Evolutionary conservation across 2,113 vertebrate genomes (phyloP).

Genomic region (Phylloscopus trochiloides): DNA sequence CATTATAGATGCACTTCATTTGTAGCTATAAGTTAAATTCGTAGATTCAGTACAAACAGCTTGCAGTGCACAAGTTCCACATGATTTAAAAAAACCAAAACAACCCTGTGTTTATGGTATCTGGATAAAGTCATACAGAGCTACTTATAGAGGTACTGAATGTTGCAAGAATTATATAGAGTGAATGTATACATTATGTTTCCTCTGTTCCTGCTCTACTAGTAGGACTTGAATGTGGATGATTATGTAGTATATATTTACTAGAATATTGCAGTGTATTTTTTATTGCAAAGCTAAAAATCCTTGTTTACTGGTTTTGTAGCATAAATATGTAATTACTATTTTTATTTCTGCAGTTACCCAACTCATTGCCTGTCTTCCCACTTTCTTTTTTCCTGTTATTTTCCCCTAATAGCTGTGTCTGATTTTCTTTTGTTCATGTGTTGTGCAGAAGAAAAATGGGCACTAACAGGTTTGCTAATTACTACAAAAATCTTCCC

Average conservation of each 20-base stretch:
- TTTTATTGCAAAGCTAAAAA: neutral
- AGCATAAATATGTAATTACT: neutral
- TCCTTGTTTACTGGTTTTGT: neutral
- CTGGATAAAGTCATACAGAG: neutral
- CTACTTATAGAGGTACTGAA: neutral
- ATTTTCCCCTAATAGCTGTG: neutral
- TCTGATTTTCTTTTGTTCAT: conserved; percentile 10
- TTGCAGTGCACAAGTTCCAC: neutral
- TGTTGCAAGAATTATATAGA: neutral
- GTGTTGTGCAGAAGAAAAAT: conserved; percentile 27
- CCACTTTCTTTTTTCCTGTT: neutral
- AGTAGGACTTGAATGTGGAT: neutral
- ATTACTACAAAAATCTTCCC: conserved; percentile 30
- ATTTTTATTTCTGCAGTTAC: conserved; percentile 2
- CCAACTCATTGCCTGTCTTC: neutral
- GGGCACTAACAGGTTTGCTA: conserved; percentile 31
- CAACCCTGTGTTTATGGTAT: neutral
- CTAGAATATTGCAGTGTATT: neutral
- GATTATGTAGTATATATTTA: neutral
- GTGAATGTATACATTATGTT: neutral
- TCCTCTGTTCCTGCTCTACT: neutral
- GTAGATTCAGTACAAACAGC: neutral
- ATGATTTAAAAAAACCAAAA: neutral
- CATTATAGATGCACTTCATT: neutral
- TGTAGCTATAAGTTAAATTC: neutral